Evolutionary conservation across 2,888 invertebrate species (phyloP), one percentile per base, ranked within the genome.

Genomic region (Chrysomela aeneicollis): DNA sequence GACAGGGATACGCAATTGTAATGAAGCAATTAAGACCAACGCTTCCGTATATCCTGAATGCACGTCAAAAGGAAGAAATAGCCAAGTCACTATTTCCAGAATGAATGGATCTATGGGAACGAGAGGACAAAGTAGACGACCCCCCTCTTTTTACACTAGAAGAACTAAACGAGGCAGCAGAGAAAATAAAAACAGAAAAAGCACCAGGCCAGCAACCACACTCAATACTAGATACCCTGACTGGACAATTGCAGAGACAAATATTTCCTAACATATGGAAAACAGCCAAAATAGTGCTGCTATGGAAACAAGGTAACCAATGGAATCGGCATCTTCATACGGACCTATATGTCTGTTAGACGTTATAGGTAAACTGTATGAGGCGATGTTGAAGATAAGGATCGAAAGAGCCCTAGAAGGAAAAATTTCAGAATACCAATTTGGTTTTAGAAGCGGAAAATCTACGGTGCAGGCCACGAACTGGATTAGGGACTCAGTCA

Each of bases 381-480:
- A 59, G 49, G 10, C 4, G 4, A 6, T 58, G 49, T 30, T 58
- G 9, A 42, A 46, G 18, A 21, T 2, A 15, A 46, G 58, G 18
- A 9, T 47, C 2, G 46, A 58, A 22, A 10, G 5, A n/a, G 47
- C 46, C 1, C 9, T 47, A 10, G 58, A 58, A 17, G 46, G 8
- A 18, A 58, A 21, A 5, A 2, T 55, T 3, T 47, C 58, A 6
- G 30, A 2, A 2, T 22, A 9, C 8, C 26, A 47, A 6, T 47
- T 58, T 26, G 47, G 58, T 2, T 58, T 47, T 18, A 51, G 65
- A 32, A 53, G 30, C 30, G 67, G 68, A 0, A 59, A 49, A 17
- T 69, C 67, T 1, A 69, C 69, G 6, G 35, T 62, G 6, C 50
- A 21, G 15, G 62, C 62, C 19, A 32, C 17, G 12, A 19, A 26